Conservation (phyloP, 2,888 invertebrate genomes). For the Diaperis boleti region DNA sequence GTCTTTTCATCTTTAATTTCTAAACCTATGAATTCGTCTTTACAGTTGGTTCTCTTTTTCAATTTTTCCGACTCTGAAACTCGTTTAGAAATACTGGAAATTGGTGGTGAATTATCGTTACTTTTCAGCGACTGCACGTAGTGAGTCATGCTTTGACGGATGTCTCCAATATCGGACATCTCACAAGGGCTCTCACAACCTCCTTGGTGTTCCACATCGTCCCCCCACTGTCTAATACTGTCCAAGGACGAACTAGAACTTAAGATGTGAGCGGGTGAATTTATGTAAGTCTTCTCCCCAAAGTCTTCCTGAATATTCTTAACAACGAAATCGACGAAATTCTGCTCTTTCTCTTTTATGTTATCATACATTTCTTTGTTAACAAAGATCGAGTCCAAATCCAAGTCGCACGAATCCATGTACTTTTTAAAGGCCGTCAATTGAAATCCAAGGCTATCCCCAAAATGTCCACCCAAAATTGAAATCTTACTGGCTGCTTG, state of each 20-base stretch:
- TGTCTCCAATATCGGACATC: constrained; percentile 58
- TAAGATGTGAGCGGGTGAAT: constrained; percentile 60
- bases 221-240: constrained; percentile 65
- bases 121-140: constrained; percentile 62
- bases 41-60: constrained; percentile 16
- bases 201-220: constrained; percentile 65
- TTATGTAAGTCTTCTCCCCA: constrained; percentile 46
- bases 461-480: constrained; percentile 62
- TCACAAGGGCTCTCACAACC: constrained; percentile 65
- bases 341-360: constrained; percentile 52
- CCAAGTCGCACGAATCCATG: constrained; percentile 57
- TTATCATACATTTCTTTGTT: constrained; percentile 51
- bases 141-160: constrained; percentile 61
- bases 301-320: constrained; percentile 54
- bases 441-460: constrained; percentile 64
- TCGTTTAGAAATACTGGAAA: constrained; percentile 57
- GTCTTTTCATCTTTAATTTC: constrained; percentile 59
- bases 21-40: constrained; percentile 42
- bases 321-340: constrained; percentile 54
- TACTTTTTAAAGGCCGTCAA: constrained; percentile 62
- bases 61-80: constrained; percentile 20
- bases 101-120: constrained; percentile 55
- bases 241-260: constrained; percentile 65
- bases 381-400: constrained; percentile 53
- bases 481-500: constrained; percentile 65